Evolutionary conservation across 2,113 vertebrate species (phyloP).

Genomic region (Apteryx owenii): DNA sequence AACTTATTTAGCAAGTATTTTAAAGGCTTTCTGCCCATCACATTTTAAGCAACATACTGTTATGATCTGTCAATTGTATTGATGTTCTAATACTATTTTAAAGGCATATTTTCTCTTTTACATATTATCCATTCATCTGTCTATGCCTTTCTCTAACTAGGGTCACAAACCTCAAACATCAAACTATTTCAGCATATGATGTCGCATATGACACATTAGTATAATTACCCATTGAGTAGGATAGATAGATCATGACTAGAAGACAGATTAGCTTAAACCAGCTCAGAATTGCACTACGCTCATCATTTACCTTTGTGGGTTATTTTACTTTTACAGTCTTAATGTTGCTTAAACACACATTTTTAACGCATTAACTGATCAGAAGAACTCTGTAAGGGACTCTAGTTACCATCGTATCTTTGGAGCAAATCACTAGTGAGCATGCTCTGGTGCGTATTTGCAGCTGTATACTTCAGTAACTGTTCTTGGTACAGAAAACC

Average conservation of each 20-base stretch:
- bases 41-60: conserved; percentile 4
- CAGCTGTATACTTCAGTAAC: conserved; percentile 33
- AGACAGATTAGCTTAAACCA: background rate
- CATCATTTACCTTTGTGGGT: background rate
- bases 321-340: conserved; percentile 8
- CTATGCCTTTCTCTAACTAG: background rate
- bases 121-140: background rate
- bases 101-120: conserved; percentile 25
- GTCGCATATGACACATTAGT: background rate
- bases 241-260: background rate
- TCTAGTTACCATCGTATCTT: background rate
- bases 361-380: conserved; percentile 43
- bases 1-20: background rate
- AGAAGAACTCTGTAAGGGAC: background rate
- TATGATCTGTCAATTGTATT: background rate
- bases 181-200: background rate
- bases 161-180: background rate
- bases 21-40: background rate
- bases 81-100: background rate
- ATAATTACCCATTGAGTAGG: background rate
- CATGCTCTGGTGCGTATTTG: conserved; percentile 13
- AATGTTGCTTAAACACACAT: background rate
- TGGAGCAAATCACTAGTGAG: conserved; percentile 12
- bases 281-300: background rate
- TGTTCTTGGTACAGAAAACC: conserved; percentile 23